Evolutionary conservation across 2,888 invertebrate species (phyloP).

Genomic region (Mallateleia sp.): DNA sequence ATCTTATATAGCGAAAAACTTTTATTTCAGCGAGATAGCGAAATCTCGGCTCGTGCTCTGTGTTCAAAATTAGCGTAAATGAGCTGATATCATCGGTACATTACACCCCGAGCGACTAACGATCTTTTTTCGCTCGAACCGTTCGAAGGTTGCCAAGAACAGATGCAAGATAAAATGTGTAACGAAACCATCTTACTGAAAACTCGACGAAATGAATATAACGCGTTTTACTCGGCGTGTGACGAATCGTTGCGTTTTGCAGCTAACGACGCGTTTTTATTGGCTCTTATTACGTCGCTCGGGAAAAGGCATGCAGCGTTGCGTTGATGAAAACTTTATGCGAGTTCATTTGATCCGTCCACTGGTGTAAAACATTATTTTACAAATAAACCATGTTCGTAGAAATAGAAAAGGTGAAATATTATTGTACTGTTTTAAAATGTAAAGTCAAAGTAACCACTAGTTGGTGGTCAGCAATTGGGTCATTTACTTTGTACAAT

Average conservation of each 20-base stretch:
- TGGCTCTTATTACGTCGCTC: slow-evolving; percentile 37
- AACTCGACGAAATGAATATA: slow-evolving; percentile 72
- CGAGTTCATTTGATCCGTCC: slow-evolving; percentile 38
- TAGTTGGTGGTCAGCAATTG: no score
- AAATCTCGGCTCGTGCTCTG: slow-evolving; percentile 77
- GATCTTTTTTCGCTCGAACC: slow-evolving; percentile 79
- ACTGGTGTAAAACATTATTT: slow-evolving; percentile 42
- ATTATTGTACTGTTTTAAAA: no score
- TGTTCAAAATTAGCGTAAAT: slow-evolving; percentile 80
- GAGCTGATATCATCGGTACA: slow-evolving; percentile 80
- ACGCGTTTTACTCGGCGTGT: slow-evolving; percentile 57
- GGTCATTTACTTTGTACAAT: no score
- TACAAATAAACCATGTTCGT: no score
- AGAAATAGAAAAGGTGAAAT: no score
- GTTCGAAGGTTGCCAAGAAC: slow-evolving; percentile 79
- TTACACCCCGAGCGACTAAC: slow-evolving; percentile 79
- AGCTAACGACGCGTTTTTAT: slow-evolving; percentile 67
- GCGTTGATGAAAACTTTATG: slow-evolving; percentile 60
- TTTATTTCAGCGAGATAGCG: slow-evolving; percentile 79
- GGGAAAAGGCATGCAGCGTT: slow-evolving; percentile 27
- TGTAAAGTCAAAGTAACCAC: no score
- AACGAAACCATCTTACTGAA: slow-evolving; percentile 70
- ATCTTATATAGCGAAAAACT: slow-evolving; percentile 77
- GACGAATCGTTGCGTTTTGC: slow-evolving; percentile 68
- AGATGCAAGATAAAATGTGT: slow-evolving; percentile 76